Conservation (phyloP, 1,140 invertebrate genomes). For the Temnothorax nylanderi region DNA sequence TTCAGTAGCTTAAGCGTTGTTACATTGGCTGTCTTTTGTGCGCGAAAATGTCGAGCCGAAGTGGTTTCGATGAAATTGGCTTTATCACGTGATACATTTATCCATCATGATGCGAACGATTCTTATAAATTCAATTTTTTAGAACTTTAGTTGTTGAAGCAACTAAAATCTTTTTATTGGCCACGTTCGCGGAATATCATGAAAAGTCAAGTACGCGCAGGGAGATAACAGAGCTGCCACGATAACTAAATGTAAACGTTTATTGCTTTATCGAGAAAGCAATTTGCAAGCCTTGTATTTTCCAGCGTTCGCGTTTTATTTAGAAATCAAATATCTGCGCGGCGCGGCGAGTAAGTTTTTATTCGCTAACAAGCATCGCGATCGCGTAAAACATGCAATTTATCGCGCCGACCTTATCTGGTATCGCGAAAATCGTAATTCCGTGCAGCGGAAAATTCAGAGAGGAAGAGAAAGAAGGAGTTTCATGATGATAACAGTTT, state of each 20-base stretch:
- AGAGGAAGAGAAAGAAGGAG: background rate
- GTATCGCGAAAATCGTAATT: slow-evolving; percentile 45
- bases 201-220: background rate
- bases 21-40: background rate
- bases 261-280: background rate
- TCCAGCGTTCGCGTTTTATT: background rate
- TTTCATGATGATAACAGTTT: slow-evolving; percentile 29
- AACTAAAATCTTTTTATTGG: background rate
- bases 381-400: background rate
- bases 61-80: background rate
- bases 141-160: background rate
- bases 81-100: background rate
- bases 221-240: background rate
- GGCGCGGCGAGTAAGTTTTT: slow-evolving; percentile 32
- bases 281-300: background rate
- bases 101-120: background rate
- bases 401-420: slow-evolving; percentile 3
- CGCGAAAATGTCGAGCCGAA: background rate
- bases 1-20: background rate
- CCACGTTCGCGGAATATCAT: background rate
- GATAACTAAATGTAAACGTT: slow-evolving; percentile 15
- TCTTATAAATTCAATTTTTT: background rate
- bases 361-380: slow-evolving; percentile 26
- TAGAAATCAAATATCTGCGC: slow-evolving; percentile 24
- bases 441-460: slow-evolving; percentile 26